Base-by-base conservation (phyloP, 2,113 vertebrate genomes). In the Gadus macrocephalus region DNA sequence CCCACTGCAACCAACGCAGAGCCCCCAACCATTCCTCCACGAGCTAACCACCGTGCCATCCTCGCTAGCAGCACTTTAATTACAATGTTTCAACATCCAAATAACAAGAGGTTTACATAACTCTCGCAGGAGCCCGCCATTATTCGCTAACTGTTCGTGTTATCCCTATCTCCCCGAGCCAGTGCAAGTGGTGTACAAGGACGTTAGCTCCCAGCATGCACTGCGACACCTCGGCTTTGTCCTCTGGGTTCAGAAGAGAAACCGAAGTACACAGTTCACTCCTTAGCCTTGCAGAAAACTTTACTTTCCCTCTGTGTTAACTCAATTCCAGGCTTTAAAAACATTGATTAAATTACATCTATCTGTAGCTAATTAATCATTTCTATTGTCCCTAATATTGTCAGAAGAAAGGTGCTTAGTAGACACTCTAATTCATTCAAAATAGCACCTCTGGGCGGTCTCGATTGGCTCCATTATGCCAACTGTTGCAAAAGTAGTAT, bases 341-440 rank as follows among this genome's bases (percentile, higher is more conserved):
- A 61, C 71, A 64, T 79, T 74, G 79, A 88, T 81, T 84, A 73
- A 84, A 81, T 81, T 83, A 67, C 65, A 87, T 81, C 78, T 71
- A 82, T 87, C 70, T 76, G 72, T 78, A 72, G 78, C 75, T 82
- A 88, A 86, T 89, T 89, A 84, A 87, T 88, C 75, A 83, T 79
- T 86, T 81, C 83, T 73, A 85, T 85, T 87, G 79, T 83, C 84
- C 71, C 63, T 83, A 79, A 85, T 89, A 85, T 85, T 82, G 82
- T 83, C 76, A 79, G 71, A 80, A 76, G 80, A 86, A 89, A 90
- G 85, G 83, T 89, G 88, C 86, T 90, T 87, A 89, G 85, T 82
- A 87, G 85, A 91, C 85, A 85, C 74, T 88, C 78, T 77, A 68
- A 87, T 87, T 91, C 86, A 90, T 11, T 74, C 53, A 60, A 72